Percentiles rank a stretch among this genome's conserved stretches.
phyloP scores from a whole-genome alignment of 2,113 vertebrate species.

The Emydocephalus ijimae region DNA sequence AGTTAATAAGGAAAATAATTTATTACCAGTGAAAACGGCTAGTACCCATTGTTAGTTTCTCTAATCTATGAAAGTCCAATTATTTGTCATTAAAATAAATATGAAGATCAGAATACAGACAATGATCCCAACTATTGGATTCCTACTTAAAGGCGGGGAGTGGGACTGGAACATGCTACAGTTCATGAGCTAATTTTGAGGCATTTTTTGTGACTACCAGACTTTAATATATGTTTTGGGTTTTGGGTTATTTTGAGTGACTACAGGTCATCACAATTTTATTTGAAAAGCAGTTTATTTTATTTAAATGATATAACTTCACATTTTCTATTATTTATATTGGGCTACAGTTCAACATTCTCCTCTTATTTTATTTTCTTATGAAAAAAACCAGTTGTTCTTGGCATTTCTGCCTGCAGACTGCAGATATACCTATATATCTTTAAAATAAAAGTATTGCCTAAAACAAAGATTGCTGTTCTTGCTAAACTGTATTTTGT shows the following conservation, averaged over 20 bases:
- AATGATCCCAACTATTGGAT: neutral
- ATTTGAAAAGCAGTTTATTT: neutral
- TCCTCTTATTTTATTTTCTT: neutral
- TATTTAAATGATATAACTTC: neutral
- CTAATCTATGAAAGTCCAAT: neutral
- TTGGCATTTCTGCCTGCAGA: neutral
- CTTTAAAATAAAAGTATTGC: neutral
- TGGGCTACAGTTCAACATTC: neutral
- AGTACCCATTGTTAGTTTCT: neutral
- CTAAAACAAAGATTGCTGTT: conserved; percentile 25
- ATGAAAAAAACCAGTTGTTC: neutral
- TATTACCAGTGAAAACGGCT: neutral
- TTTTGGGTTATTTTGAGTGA: too few relatives aligned
- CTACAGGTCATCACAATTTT: too few relatives aligned
- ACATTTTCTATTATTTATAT: neutral
- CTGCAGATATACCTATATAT: neutral
- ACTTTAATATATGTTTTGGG: too few relatives aligned
- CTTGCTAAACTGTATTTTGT: conserved; percentile 2
- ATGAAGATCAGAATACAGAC: neutral
- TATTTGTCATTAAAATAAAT: neutral
- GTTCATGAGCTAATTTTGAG: neutral
- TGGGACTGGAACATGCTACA: neutral
- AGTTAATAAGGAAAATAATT: neutral
- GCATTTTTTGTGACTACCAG: neutral
- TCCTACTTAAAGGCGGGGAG: neutral